Conservation (phyloP, 2,888 invertebrate genomes). For the Syrphus vitripennis region DNA sequence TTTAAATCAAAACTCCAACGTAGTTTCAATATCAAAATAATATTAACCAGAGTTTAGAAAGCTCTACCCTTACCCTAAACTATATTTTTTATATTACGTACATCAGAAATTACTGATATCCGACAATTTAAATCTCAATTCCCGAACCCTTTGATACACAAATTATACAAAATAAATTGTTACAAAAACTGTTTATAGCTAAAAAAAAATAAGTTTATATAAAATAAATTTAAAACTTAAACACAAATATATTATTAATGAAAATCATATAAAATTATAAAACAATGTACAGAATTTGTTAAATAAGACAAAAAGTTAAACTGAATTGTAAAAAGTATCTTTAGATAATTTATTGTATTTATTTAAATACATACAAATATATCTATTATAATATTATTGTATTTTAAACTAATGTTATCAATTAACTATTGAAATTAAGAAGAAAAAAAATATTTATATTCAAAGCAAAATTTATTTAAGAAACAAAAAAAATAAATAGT, state of each 20-base stretch:
- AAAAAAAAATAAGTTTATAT: constrained; percentile 45
- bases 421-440: constrained; percentile 66
- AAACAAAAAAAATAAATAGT: constrained; percentile 11
- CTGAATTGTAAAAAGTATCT: constrained; percentile 58
- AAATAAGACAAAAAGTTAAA: constrained; percentile 20
- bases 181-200: constrained; percentile 55
- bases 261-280: not conserved
- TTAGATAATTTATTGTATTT: constrained; percentile 63
- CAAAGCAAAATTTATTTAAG: constrained; percentile 22
- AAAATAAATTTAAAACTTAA: not conserved
- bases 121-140: not conserved
- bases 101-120: too few relatives aligned
- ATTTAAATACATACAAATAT: constrained; percentile 31
- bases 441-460: constrained; percentile 52
- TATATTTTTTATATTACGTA: too few relatives aligned
- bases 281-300: constrained; percentile 56
- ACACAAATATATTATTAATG: not conserved
- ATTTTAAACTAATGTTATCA: constrained; percentile 65
- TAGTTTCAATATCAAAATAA: too few relatives aligned
- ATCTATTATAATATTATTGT: constrained; percentile 20
- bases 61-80: too few relatives aligned
- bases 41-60: too few relatives aligned
- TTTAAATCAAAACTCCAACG: too few relatives aligned
- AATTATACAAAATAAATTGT: constrained; percentile 44
- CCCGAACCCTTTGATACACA: not conserved